A percentile compares a stretch with the other conserved stretches of the same genome.
Conservation (phyloP, 1,140 invertebrate genomes). For the Lineus longissimus region DNA sequence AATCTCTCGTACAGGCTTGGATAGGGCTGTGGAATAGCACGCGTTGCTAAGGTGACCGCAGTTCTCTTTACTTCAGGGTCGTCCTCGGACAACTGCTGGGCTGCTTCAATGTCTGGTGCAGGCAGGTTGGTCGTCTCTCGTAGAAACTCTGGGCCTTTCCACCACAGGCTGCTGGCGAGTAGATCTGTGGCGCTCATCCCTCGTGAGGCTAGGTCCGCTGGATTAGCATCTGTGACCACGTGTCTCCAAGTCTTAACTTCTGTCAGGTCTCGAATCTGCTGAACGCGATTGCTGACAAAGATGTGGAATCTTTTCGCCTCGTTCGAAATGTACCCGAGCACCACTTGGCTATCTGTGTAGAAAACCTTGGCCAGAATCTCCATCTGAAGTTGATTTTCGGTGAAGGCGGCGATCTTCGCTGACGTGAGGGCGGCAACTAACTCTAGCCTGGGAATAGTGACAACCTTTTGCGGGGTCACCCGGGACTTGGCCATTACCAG, state of each 20-base stretch:
- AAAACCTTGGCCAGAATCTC: conserved; percentile 1
- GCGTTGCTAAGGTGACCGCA: background rate
- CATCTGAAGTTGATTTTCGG: conserved; percentile 5
- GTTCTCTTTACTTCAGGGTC: conserved; percentile 8
- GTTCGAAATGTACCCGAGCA: conserved; percentile 19
- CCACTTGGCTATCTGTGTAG: conserved; percentile 18
- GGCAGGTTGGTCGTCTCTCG: background rate
- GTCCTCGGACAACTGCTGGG: background rate
- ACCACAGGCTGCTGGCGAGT: background rate
- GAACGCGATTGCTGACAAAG: background rate
- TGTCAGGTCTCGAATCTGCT: background rate
- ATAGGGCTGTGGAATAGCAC: background rate
- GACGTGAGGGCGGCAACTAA: conserved; percentile 13
- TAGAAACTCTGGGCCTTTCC: conserved; percentile 2
- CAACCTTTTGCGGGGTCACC: conserved; percentile 10
- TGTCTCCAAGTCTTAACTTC: background rate
- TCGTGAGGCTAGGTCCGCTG: background rate
- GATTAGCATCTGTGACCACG: background rate
- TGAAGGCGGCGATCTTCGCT: background rate
- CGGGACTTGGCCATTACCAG: conserved; percentile 20
- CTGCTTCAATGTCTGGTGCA: background rate
- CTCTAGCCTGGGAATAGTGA: conserved; percentile 22
- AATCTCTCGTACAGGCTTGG: background rate
- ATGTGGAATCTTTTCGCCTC: conserved; percentile 13
- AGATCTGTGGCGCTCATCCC: background rate